Base-by-base conservation (phyloP, 2,113 vertebrate species). In the Hucho hucho region DNA sequence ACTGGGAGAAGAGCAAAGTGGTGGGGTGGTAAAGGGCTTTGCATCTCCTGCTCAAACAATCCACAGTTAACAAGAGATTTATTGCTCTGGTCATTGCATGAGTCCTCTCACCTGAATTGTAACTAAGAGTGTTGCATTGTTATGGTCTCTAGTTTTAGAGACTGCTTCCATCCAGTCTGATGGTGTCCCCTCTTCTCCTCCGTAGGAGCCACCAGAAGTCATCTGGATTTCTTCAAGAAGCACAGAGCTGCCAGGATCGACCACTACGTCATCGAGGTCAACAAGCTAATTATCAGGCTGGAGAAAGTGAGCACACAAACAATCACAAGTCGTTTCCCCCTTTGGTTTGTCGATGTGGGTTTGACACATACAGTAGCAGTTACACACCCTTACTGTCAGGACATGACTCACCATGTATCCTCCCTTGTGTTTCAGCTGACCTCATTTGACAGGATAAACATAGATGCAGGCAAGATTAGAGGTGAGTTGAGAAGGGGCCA, bases 261-360 rank as follows among this genome's bases (percentile, higher is more conserved):
- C 85, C 97, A 99, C 88, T 98, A 98, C 73, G 97, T 99, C 79
- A 94, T 99, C 76, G 98, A 99, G 90, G 95, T 99, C 85, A 99
- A 99, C 91, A 99, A 99, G 86, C 92, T 98, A 78, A 94, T 99
- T 86, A 99, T 99, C 86, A 95, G 98, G 78, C 93, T 99, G 89
- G 97, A 98, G 88, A 99, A 99, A 95, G 97, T 99, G 83, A 91
- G 67, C 20, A 24, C 9, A 4, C 16, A 69, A 46, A 22, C 53
- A 13, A 53, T 63, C 59, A 63, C 59, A 22, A 63, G n/a, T 24
- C n/a, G 6, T 63, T 11, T 11, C 22, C 6, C 20, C 20, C 59
- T 63, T 63, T 24, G 24, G 7, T 53, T 53, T 18, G 16, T 18
- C 4, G 16, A 53, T 53, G 49, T 53, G 49, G 13, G 3, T 16